These are phyloP conservation scores for Brachystomella parvula DNA, from an alignment of 1,140 invertebrate genomes.

Conservation along the genomic window DNA sequence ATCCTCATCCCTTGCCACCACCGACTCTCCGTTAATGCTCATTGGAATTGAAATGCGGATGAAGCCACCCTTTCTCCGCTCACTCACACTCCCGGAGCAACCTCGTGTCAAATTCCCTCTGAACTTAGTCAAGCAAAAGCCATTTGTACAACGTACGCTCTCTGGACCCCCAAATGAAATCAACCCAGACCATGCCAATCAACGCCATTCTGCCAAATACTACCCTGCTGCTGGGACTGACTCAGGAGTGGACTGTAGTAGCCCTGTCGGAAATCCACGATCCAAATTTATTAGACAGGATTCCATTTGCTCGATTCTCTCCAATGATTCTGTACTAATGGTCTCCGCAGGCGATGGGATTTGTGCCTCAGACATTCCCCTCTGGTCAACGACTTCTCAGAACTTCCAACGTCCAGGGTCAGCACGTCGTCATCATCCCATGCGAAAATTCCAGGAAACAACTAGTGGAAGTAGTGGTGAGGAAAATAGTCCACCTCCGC, in stretches of 20 bases:
- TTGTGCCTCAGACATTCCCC: slow-evolving; percentile 16
- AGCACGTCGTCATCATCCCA: background rate
- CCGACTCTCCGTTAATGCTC: slow-evolving; percentile 23
- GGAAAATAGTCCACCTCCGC: too few species aligned
- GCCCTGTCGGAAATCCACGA: background rate
- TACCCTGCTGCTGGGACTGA: background rate
- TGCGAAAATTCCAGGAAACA: too few species aligned
- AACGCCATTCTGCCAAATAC: background rate
- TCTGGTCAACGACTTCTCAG: background rate
- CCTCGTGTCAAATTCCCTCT: slow-evolving; percentile 35
- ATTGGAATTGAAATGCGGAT: background rate
- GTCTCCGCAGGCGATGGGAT: slow-evolving; percentile 33
- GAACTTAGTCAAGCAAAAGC: slow-evolving; percentile 32
- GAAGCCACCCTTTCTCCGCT: slow-evolving; percentile 35
- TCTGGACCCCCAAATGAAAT: slow-evolving; percentile 1
- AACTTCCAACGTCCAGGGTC: background rate
- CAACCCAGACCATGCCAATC: background rate
- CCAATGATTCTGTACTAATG: slow-evolving; percentile 36
- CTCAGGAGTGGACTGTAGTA: background rate
- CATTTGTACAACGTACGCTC: slow-evolving; percentile 16
- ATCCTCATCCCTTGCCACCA: background rate
- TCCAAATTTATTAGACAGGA: slow-evolving; percentile 34
- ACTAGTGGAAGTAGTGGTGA: too few species aligned
- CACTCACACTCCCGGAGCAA: slow-evolving; percentile 34
- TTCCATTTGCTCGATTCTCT: slow-evolving; percentile 33